Conservation (phyloP, 2,797 vertebrate species). For the Gobionotothen gibberifrons region DNA sequence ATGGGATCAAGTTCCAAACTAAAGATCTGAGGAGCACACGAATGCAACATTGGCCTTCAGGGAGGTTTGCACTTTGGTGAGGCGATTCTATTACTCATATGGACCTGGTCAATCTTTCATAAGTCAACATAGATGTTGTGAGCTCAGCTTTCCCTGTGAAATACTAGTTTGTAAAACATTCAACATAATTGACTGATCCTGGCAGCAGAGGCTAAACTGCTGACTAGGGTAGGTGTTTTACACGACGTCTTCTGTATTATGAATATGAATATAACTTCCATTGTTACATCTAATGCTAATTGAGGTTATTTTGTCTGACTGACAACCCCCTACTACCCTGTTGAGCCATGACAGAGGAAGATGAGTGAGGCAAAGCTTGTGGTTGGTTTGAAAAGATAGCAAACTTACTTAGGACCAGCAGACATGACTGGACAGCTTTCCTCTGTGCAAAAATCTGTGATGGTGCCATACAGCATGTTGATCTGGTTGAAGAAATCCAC, state of each 20-base stretch:
- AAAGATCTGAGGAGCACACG: too few relatives aligned
- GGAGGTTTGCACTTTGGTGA: too few relatives aligned
- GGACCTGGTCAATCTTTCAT: background rate
- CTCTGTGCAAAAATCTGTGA: slow-evolving; percentile 97
- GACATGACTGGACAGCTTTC: slow-evolving; percentile 97
- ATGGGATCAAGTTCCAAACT: too few relatives aligned
- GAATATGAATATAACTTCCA: background rate
- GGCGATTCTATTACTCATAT: too few relatives aligned
- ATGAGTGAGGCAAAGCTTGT: background rate
- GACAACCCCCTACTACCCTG: background rate
- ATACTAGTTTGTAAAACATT: slow-evolving; percentile 1
- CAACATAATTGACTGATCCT: background rate
- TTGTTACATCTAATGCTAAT: background rate
- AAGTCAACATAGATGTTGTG: background rate
- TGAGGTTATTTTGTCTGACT: slow-evolving; percentile 1
- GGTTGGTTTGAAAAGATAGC: background rate
- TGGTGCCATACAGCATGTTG: slow-evolving; percentile 98
- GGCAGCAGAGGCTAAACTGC: slow-evolving; percentile 1
- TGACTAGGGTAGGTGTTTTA: background rate
- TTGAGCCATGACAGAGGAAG: background rate
- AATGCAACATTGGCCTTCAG: too few relatives aligned
- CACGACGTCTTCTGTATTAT: background rate
- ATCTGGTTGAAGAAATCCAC: slow-evolving; percentile 99
- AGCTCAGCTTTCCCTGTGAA: background rate
- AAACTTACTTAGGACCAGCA: slow-evolving; percentile 95